Percentiles rank a stretch among this genome's conserved stretches.
Conservation (phyloP, 2,113 vertebrate species). For the Peromyscus californicus region DNA sequence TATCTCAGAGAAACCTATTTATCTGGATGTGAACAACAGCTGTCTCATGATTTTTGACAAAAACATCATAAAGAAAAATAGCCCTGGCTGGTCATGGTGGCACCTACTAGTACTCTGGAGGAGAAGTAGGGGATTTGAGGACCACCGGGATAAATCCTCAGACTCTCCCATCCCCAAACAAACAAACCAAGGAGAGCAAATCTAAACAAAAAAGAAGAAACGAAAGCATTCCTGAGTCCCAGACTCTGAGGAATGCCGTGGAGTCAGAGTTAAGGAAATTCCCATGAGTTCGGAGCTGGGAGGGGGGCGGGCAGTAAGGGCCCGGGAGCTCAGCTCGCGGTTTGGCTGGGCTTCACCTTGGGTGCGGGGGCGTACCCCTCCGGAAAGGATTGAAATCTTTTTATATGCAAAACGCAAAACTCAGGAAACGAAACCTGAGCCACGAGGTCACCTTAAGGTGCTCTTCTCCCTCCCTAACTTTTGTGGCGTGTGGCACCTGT, state of each 20-base stretch:
- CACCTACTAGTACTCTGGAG: not conserved
- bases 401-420: not conserved
- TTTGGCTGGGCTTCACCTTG: too few species aligned
- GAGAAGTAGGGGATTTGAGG: not conserved
- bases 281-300: not conserved
- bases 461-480: not conserved
- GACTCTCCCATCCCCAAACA: not conserved
- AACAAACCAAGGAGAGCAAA: not conserved
- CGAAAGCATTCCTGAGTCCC: not conserved
- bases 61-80: not conserved
- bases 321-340: too few species aligned
- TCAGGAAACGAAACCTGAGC: not conserved
- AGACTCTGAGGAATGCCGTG: not conserved
- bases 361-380: not conserved
- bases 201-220: not conserved
- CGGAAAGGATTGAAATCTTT: too few species aligned
- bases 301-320: not conserved
- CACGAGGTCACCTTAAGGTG: not conserved
- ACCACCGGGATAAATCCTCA: not conserved
- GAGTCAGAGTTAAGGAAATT: not conserved
- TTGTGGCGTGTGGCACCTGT: not conserved
- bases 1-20: not conserved
- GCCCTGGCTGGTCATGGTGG: not conserved
- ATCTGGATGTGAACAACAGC: not conserved
- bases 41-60: not conserved